Evolutionary conservation across 2,888 invertebrate species (phyloP), one percentile per base, ranked within the genome.

Genomic region (Cephus spinipes): DNA sequence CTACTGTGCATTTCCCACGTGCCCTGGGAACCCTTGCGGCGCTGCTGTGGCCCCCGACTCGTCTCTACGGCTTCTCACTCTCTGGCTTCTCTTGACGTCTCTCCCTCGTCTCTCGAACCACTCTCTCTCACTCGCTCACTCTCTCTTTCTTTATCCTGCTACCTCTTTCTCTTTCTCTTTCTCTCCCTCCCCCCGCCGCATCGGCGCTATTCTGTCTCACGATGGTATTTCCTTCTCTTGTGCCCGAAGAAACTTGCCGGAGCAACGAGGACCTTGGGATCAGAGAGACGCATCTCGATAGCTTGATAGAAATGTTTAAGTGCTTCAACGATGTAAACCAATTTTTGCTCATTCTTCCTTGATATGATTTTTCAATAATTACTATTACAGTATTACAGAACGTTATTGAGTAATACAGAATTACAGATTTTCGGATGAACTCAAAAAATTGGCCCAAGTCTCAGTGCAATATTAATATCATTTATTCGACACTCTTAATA

Each of bases 1-100:
- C 94, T 93, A 93, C 94, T 92, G 94, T 94, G 93, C 93, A 93
- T 93, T 94, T 94, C 94, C 93, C 94, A 94, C 94, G 93, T 93
- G 92, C 91, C 92, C 92, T 92, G 92, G 91, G 91, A 91, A 91
- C 91, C 91, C 91, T 91, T 90, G 92, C 92, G 92, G 90, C 91
- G 88, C 86, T 91, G 89, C 89, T 89, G 90, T 91, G 90, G 92
- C 91, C 91, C 91, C 91, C 91, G 91, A 32, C 31, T 71, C 71
- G 31, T 71, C 71, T 71, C 71, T 71, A 31, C 71, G 71, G 71
- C 71, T 33, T 33, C 71, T 31, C 71, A 15, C 71, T 71, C 15
- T 33, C 9, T 33, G 71, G 71, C 71, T 31, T 71, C 71, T 77
- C 77, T 77, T 34, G 40, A 34, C 36, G 34, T 55, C 74, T 74